Base-by-base conservation (phyloP, 2,888 invertebrate genomes). In the Tribolium freemani region DNA sequence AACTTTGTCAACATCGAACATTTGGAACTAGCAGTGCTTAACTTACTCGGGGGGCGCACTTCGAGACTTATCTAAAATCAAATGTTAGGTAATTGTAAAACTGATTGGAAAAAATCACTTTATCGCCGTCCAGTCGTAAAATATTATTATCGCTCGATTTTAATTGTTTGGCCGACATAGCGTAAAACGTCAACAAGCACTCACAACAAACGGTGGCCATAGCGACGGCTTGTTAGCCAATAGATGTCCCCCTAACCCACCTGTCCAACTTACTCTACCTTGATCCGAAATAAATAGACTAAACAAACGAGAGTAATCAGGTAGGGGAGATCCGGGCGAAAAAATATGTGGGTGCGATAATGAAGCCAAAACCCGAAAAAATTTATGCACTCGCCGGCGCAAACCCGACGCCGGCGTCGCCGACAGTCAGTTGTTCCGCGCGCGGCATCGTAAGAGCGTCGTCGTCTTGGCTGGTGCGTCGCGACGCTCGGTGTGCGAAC, bases 11-110 rank as follows among this genome's bases (percentile, higher is more conserved):
- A 71, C 46, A 83, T 75, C n/a, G 79, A 77, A 74, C 77, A 79
- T 71, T 79, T 83, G 0, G 81, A 81, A 63, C 82, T 84, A 0
- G 84, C 84, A 1, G 82, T 83, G 46, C 71, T 78, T 13, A 78
- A 75, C 66, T 79, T 81, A 72, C 77, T 82, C 5, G 70, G 20
- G 6, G 82, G 79, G 53, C 84, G 77, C 2, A 73, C 71, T 69
- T 81, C 83, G 68, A 85, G 77, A 72, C 81, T 81, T 63, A 85
- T 84, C 85, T 85, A 60, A 68, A 82, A 80, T 64, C 45, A 71
- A 70, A 44, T 31, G 9, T 16, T 16, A 16, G 38, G 38, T 75
- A 69, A 31, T 38, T 38, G n/a, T 8, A 38, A 38, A 38, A 38
- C 5, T 5, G 5, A 26, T 26, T 26, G 26, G 5, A 26, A 26